Evolutionary conservation across 1,140 invertebrate species (phyloP), one percentile per base, ranked within the genome.

Genomic region (Drosophila varians): DNA sequence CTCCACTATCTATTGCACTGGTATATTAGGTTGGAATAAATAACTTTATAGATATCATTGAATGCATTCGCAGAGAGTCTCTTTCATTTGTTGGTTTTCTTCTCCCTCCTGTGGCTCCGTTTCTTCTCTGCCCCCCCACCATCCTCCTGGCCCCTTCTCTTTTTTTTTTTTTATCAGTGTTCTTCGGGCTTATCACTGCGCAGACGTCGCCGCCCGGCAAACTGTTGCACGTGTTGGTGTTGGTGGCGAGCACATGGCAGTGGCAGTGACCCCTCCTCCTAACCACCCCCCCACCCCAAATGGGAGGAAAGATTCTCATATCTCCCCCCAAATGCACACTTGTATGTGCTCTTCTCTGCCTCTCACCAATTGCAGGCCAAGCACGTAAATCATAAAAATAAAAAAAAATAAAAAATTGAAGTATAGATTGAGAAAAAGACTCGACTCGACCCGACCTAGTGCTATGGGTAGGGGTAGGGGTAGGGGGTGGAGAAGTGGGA

Each of bases 111-210:
- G n/a, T n/a, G 21, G 2, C 21, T 2, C 21, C 21, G 2, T 7
- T 7, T 31, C 2, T 31, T 9, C 7, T 1, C 7, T 31, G 1
- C 2, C 6, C 28, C 28, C 28, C 28, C 7, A 31, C 11, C n/a
- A n/a, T 31, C 28, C 28, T 31, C 4, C 12, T 4, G 2, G 12
- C n/a, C 12, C 11, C 2, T 34, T 12, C n/a, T 34, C 11, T 2
- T 34, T 12, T 34, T 34, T 12, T 16, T 12, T 23, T 16, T 38
- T 60, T 60, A 48, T 52, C 58, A 53, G 47, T 31, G 77, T 80
- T 79, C 72, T 80, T 71, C 49, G 38, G 42, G 77, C 72, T 79
- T 79, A 79, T 79, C 77, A 76, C 26, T 47, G 36, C 8, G n/a
- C 36, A 38, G 36, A 38, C 56, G 46, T 38, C 25, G 14, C n/a